A percentile compares a stretch with the other conserved stretches of the same genome.
Evolutionary conservation across 2,888 invertebrate genomes (phyloP).

Genomic region (Drosophila testacea): DNA sequence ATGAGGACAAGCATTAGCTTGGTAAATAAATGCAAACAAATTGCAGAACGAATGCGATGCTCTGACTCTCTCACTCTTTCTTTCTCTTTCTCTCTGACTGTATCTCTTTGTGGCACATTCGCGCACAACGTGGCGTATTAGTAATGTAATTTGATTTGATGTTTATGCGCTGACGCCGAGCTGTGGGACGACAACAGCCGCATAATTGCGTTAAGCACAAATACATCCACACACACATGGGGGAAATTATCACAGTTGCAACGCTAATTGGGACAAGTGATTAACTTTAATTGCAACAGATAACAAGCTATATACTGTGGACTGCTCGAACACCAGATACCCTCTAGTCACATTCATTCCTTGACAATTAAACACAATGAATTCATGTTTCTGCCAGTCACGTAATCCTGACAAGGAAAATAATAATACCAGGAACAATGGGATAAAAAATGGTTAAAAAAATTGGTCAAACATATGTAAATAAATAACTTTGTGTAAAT

Average conservation of each 20-base stretch:
- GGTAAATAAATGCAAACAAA: constrained; percentile 63
- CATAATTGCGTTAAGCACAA: constrained; percentile 67
- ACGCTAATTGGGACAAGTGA: constrained; percentile 76
- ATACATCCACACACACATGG: constrained; percentile 22
- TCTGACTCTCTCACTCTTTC: background rate
- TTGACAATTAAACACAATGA: background rate
- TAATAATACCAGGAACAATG: constrained; percentile 27
- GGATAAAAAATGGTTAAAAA: constrained; percentile 11
- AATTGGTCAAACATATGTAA: constrained; percentile 15
- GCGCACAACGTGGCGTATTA: constrained; percentile 72
- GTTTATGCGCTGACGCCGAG: constrained; percentile 59
- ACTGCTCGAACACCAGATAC: constrained; percentile 16
- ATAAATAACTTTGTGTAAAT: constrained; percentile 26
- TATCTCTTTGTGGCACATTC: constrained; percentile 24
- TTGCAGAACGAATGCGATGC: constrained; percentile 65
- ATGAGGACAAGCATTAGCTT: constrained; percentile 44
- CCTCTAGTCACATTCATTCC: background rate
- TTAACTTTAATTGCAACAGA: constrained; percentile 71
- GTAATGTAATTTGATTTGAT: constrained; percentile 78
- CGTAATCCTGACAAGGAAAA: constrained; percentile 21
- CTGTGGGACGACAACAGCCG: constrained; percentile 33
- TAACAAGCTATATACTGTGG: constrained; percentile 44
- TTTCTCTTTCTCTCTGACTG: background rate
- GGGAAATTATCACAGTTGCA: constrained; percentile 66
- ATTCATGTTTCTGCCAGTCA: constrained; percentile 38